Conservation (phyloP, 2,797 vertebrate genomes). For the Fratercula arctica region DNA sequence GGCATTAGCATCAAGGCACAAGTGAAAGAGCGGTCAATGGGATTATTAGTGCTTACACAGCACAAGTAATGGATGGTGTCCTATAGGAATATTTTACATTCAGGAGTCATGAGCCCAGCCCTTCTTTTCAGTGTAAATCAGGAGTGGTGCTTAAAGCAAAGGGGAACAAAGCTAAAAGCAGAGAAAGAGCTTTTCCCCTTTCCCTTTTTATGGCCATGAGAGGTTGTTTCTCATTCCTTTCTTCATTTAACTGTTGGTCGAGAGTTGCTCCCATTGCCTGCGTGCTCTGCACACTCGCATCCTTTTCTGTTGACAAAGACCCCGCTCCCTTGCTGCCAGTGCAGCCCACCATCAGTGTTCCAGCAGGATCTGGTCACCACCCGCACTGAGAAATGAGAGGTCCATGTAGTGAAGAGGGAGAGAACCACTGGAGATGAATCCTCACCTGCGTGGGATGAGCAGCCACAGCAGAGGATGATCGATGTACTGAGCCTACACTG, state of each 20-base stretch:
- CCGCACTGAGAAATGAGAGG: background rate
- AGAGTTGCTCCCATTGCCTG: background rate
- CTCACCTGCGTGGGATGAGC: background rate
- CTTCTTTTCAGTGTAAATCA: background rate
- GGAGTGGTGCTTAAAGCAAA: background rate
- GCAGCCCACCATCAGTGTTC: background rate
- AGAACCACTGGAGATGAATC: background rate
- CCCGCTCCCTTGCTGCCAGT: background rate
- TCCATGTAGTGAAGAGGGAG: background rate
- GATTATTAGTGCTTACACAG: conserved; percentile 30
- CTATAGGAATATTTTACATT: background rate
- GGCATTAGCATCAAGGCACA: conserved; percentile 38
- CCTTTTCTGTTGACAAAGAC: background rate
- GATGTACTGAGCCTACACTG: background rate
- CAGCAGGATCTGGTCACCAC: background rate
- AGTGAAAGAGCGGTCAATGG: background rate
- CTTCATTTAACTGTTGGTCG: background rate
- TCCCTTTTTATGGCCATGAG: background rate
- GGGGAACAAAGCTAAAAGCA: background rate
- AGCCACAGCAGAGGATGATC: background rate
- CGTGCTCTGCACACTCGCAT: fast-evolving
- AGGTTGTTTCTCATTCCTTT: background rate
- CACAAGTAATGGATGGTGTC: conserved; percentile 18
- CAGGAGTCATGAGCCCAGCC: background rate
- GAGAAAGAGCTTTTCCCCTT: background rate